Evolutionary conservation across 2,888 invertebrate genomes (phyloP), one percentile per base, ranked within the genome.

Genomic region (Cheilosia soror): DNA sequence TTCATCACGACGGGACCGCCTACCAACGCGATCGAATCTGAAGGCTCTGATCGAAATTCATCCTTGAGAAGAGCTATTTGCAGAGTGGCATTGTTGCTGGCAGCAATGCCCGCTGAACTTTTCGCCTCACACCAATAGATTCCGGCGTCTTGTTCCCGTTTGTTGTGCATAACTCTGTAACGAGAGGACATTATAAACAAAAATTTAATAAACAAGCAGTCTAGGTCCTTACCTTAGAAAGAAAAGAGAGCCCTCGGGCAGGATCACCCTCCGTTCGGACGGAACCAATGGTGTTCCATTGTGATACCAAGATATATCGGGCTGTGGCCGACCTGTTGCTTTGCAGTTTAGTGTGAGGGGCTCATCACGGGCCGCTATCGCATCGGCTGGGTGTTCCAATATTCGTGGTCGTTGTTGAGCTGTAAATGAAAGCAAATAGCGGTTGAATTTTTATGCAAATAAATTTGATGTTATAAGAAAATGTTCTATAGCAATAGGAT

Each of bases 41-140:
- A 86, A 57, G 89, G 89, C 20, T 88, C 88, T 33, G 88, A 87
- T 58, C 88, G 88, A 78, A 89, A 89, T 53, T 89, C 89, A 84
- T 89, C 89, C 62, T 88, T 88, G 9, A 89, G 82, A 25, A 88
- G 95, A 91, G 96, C 96, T 88, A 96, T 95, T 92, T 96, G 95
- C 87, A 97, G 93, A 53, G 96, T 95, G 62, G 96, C 97, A 91
- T 96, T 96, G 87, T 95, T 93, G 89, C 96, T 96, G 87, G 94
- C 93, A 57, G 95, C 95, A 58, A 93, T 94, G n/a, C 97, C 97
- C 40, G 95, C 95, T 76, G 94, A 93, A 91, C 96, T 97, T 88
- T 93, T 94, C 4, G 96, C 97, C 83, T 96, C 95, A 90, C 97
- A 97, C 95, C 96, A 96, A 91, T 97, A 97, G 27, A 95, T 95